Percentiles rank a stretch among this genome's conserved stretches.
Conservation (phyloP, 2,113 vertebrate genomes). For the Choloepus hoffmanni region DNA sequence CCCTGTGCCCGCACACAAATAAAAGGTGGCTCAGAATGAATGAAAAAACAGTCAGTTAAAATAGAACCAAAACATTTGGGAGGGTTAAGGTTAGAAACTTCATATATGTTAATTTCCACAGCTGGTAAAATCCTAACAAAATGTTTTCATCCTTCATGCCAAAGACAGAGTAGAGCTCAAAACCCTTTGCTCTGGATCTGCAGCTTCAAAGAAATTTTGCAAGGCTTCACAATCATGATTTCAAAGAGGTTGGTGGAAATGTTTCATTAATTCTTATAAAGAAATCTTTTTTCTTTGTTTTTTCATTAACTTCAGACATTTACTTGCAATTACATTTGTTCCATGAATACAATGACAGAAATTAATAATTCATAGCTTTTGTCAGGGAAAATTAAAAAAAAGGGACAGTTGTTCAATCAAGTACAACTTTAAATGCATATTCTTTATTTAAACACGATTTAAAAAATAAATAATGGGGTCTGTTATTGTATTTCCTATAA, state of each 20-base stretch:
- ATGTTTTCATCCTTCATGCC: slow-evolving; percentile 30
- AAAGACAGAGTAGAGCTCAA: background rate
- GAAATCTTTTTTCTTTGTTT: slow-evolving; percentile 78
- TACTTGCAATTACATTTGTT: slow-evolving; percentile 84
- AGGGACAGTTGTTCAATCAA: slow-evolving; percentile 81
- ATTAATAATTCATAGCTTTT: slow-evolving; percentile 87
- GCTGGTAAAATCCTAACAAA: background rate
- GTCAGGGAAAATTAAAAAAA: slow-evolving; percentile 73
- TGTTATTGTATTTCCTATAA: slow-evolving; percentile 69
- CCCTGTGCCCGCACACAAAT: background rate
- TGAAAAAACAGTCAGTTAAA: background rate
- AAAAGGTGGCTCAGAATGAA: background rate
- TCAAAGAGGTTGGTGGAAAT: slow-evolving; percentile 80
- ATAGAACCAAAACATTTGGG: too few species aligned
- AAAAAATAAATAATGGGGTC: slow-evolving; percentile 68
- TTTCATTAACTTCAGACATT: slow-evolving; percentile 84
- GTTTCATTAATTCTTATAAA: slow-evolving; percentile 83
- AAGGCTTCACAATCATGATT: slow-evolving; percentile 38
- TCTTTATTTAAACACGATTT: slow-evolving; percentile 69
- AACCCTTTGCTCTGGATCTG: background rate
- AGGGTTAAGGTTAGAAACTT: background rate
- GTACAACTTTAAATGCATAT: slow-evolving; percentile 75
- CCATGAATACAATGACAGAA: slow-evolving; percentile 83
- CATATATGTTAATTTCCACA: background rate
- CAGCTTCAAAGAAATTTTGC: background rate